phyloP scores from a whole-genome alignment of 2,888 invertebrate species.

The Acanthosoma haemorrhoidale region DNA sequence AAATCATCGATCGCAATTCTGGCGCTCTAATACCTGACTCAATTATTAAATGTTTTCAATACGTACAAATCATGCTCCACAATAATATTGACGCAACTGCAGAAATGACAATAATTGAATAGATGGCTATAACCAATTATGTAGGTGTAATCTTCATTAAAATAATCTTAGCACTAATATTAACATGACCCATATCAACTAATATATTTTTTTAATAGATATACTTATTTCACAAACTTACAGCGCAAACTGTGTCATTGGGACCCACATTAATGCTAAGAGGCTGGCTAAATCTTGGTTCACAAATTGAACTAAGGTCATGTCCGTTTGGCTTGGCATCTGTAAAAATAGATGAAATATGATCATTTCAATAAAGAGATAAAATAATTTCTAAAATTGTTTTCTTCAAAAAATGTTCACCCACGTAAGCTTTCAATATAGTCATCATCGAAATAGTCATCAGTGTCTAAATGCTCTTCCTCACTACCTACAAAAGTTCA shows the following conservation, averaged over 20 bases:
- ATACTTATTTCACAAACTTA: constrained; percentile 19
- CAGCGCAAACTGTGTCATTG: constrained; percentile 50
- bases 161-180: too few relatives aligned
- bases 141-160: too few relatives aligned
- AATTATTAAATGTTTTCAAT: too few relatives aligned
- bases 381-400: neutral
- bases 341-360: constrained; percentile 38
- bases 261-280: constrained; percentile 64
- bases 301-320: constrained; percentile 43
- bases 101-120: too few relatives aligned
- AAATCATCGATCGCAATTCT: too few relatives aligned
- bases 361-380: neutral
- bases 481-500: constrained; percentile 34
- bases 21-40: too few relatives aligned
- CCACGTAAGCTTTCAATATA: constrained; percentile 40
- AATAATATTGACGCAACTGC: too few relatives aligned
- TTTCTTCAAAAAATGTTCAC: neutral
- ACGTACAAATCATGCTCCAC: too few relatives aligned
- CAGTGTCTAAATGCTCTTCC: constrained; percentile 41
- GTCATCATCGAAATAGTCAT: constrained; percentile 41
- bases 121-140: too few relatives aligned
- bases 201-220: too few relatives aligned
- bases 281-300: constrained; percentile 51
- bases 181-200: too few relatives aligned
- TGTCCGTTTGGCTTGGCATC: constrained; percentile 45